Base-by-base conservation (phyloP, 37 sponge, comb jelly and placozoan genomes). In the Sycon ciliatum region DNA sequence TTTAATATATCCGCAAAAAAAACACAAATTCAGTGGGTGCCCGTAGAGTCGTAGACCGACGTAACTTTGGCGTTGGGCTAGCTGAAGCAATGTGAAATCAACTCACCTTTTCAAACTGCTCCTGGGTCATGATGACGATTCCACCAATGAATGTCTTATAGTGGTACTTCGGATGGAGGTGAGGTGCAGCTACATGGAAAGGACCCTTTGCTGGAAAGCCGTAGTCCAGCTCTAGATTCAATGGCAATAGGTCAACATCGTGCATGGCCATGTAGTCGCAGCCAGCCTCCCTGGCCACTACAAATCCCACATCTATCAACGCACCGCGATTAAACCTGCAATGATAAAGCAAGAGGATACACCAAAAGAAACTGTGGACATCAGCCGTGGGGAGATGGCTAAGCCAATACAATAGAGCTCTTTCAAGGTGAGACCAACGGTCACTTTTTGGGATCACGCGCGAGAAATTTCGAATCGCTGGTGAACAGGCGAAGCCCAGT, bases 241-340 rank as follows among this genome's bases (percentile, higher is more conserved):
- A n/a, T 23, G 95, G 95, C 36, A 93, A 56, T 30, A 93, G 87
- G 69, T 93, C 95, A 0, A 93, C 81, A 65, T 93, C 95, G 32
- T 93, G 95, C 86, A 93, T 80, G 4, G 78, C 85, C 23, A 93
- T 62, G 67, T 89, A 93, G 62, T 93, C 95, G 67, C 86, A 90
- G 34, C 72, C 29, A 31, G 69, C 57, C 1, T 69, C 31, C 4
- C 64, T 20, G 56, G 79, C 70, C 69, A 89, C 30, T 11, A 84
- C 27, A 67, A 86, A 89, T 0, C 95, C 95, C 32, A 83, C 69
- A 57, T 93, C 89, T 31, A 89, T 73, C 4, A 93, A 81, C 29
- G 84, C 35, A 2, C 87, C 95, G 24, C 87, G 57, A 69, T 93
- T 93, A 69, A 93, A 93, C 40, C 94, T 82, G 46, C 20, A 56